Conservation (phyloP, 2,888 invertebrate species). For the Hypsopygia costalis region DNA sequence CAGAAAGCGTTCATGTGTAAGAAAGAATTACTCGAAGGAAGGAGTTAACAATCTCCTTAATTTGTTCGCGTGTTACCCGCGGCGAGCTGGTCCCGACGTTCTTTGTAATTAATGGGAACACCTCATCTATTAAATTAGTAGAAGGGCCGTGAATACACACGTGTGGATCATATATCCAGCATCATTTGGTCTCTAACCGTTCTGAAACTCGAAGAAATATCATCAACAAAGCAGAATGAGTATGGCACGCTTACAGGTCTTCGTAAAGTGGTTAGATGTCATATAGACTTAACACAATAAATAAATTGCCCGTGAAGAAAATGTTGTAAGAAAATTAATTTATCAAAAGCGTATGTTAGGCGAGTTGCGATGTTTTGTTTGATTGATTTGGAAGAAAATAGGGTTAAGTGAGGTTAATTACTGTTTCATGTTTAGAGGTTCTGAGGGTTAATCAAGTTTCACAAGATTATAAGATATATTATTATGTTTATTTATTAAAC, state of each 20-base stretch:
- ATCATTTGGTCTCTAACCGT: conserved; percentile 35
- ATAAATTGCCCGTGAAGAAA: conserved; percentile 75
- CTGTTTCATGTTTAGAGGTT: conserved; percentile 2
- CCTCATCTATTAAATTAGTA: conserved; percentile 80
- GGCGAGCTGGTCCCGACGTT: conserved; percentile 69
- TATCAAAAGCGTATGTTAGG: conserved; percentile 54
- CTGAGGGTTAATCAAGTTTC: not conserved
- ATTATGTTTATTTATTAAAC: no score
- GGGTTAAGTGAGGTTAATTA: conserved; percentile 20
- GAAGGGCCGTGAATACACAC: conserved; percentile 66
- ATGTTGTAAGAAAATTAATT: conserved; percentile 72
- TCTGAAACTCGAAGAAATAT: conserved; percentile 12
- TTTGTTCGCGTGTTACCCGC: conserved; percentile 65
- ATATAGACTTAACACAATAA: conserved; percentile 64
- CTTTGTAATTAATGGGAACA: conserved; percentile 79
- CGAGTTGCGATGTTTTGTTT: conserved; percentile 37
- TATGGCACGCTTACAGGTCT: conserved; percentile 28
- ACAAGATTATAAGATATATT: no score
- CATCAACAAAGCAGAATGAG: conserved; percentile 10
- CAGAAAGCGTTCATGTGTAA: conserved; percentile 17
- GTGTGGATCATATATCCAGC: conserved; percentile 50
- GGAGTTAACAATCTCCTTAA: conserved; percentile 77
- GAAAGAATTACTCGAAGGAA: conserved; percentile 74
- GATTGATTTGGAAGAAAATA: conserved; percentile 37
- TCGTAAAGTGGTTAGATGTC: conserved; percentile 36